phyloP scores from a whole-genome alignment of 1,140 invertebrate species.

The Ips nitidus region DNA sequence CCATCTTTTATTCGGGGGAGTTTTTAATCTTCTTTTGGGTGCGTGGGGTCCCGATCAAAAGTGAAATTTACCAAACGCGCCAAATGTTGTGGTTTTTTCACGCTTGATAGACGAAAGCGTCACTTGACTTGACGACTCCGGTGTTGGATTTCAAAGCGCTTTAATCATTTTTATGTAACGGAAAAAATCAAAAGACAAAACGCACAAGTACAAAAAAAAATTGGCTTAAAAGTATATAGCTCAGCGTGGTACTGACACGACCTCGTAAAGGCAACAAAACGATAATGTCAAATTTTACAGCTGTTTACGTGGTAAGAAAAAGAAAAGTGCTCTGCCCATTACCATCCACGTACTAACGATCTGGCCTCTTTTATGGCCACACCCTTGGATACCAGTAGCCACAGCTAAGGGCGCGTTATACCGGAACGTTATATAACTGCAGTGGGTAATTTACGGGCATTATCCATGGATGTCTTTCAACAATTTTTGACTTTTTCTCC shows the following conservation, averaged over 20 bases:
- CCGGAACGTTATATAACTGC: constrained; percentile 26
- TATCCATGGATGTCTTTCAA: constrained; percentile 9
- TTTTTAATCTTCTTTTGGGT: neutral
- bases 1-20: constrained; percentile 24
- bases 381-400: constrained; percentile 24
- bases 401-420: constrained; percentile 21
- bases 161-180: too few species aligned
- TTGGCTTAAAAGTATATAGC: neutral
- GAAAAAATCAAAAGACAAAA: too few species aligned
- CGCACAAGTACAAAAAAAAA: neutral
- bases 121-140: constrained; percentile 15
- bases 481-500: neutral
- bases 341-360: constrained; percentile 33
- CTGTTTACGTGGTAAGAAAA: constrained; percentile 24
- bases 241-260: neutral
- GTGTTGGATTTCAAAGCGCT: constrained; percentile 15
- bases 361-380: constrained; percentile 24
- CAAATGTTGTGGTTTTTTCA: constrained; percentile 33
- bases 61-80: constrained; percentile 35
- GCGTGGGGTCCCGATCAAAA: constrained; percentile 33
- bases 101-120: constrained; percentile 27
- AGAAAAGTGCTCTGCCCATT: constrained; percentile 24
- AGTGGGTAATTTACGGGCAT: constrained; percentile 20
- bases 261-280: constrained; percentile 27
- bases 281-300: constrained; percentile 32